These are phyloP conservation scores for Orthosia incerta DNA, from an alignment of 2,888 invertebrate species.

Conservation along the genomic window DNA sequence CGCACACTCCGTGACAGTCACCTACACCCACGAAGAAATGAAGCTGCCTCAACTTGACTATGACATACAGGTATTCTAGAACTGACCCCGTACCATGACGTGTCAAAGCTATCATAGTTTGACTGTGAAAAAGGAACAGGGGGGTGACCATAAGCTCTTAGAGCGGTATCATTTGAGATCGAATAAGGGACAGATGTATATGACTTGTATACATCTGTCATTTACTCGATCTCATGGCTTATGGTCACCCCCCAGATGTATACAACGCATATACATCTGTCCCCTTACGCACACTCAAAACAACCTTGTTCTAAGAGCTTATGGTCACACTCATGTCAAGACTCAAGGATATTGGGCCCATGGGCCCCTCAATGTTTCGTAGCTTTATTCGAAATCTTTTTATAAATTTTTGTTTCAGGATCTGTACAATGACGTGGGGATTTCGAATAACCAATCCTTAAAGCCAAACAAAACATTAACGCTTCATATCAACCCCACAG, in stretches of 20 bases:
- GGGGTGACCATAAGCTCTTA: no score
- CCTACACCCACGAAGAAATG: slow-evolving; percentile 74
- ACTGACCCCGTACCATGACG: not conserved
- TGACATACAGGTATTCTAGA: slow-evolving; percentile 71
- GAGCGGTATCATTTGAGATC: no score
- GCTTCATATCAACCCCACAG: slow-evolving; percentile 89
- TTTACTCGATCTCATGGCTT: no score
- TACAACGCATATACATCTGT: no score
- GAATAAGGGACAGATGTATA: no score
- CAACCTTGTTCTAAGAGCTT: no score
- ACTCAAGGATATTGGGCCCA: not conserved
- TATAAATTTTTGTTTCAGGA: slow-evolving; percentile 77
- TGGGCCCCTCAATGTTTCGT: not conserved
- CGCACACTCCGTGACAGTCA: slow-evolving; percentile 71
- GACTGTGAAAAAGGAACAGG: not conserved
- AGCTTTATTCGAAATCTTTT: not conserved
- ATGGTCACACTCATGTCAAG: no score
- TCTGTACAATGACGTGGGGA: slow-evolving; percentile 81
- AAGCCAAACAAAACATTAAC: slow-evolving; percentile 79
- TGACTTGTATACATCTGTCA: no score
- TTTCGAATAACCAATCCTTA: slow-evolving; percentile 72
- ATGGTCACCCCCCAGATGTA: no score
- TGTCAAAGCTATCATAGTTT: not conserved
- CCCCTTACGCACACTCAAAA: no score
- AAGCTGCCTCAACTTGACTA: slow-evolving; percentile 71